Conservation (phyloP, 2,113 vertebrate species). For the Labrus mixtus region DNA sequence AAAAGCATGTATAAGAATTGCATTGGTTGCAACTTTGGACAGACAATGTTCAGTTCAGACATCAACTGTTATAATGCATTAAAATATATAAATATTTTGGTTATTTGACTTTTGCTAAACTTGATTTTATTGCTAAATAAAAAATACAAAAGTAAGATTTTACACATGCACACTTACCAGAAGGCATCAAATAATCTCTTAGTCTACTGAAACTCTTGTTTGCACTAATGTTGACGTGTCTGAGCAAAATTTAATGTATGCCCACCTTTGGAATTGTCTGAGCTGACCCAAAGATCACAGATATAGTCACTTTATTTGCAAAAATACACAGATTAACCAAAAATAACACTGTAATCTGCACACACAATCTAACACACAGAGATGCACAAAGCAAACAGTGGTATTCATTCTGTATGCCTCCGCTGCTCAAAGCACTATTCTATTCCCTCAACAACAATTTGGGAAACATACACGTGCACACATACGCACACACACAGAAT, state of each 20-base stretch:
- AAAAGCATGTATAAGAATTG: neutral
- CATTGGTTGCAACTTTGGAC: neutral
- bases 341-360: conserved; percentile 12
- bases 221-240: conserved; percentile 7
- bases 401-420: conserved; percentile 35
- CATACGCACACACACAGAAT: conserved; percentile 35
- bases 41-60: neutral
- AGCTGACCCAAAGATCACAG: conserved; percentile 31
- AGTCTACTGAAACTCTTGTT: neutral
- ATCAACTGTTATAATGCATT: neutral
- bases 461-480: conserved; percentile 32
- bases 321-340: conserved; percentile 25
- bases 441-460: conserved; percentile 55
- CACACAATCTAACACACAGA: conserved; percentile 26
- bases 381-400: conserved; percentile 31
- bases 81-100: neutral
- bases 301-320: conserved; percentile 27
- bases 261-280: conserved; percentile 31
- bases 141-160: neutral
- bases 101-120: no score
- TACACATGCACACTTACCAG: neutral
- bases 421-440: conserved; percentile 43
- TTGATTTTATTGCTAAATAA: no score
- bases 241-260: conserved; percentile 18
- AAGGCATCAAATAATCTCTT: neutral